These are phyloP conservation scores for Augochlora pura DNA, from an alignment of 1,140 invertebrate genomes.

Conservation along the genomic window DNA sequence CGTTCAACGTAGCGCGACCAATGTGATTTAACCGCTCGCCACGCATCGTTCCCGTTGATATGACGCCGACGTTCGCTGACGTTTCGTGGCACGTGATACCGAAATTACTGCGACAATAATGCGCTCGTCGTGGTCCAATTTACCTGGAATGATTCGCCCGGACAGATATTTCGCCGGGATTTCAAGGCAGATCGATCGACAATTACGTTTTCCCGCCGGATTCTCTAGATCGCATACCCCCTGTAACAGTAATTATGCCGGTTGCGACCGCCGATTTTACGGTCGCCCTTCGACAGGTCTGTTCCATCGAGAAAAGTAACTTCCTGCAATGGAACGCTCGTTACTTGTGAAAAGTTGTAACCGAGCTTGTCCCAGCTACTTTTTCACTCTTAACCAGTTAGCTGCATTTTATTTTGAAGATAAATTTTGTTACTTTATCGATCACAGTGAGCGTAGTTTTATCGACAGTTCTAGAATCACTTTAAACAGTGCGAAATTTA, in stretches of 20 bases:
- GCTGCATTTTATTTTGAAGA: too few species aligned
- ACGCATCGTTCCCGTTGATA: slow-evolving; percentile 50
- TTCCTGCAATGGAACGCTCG: too few species aligned
- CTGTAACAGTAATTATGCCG: too few species aligned
- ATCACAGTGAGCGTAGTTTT: too few species aligned
- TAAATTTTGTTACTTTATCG: too few species aligned
- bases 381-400: too few species aligned
- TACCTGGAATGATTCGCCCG: slow-evolving; percentile 32
- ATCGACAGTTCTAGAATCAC: too few species aligned
- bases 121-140: slow-evolving; percentile 32
- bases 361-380: too few species aligned
- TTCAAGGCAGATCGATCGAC: slow-evolving; percentile 23
- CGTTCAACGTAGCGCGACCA: slow-evolving; percentile 50
- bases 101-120: slow-evolving; percentile 47
- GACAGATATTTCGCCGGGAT: slow-evolving; percentile 27
- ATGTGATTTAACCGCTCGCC: slow-evolving; percentile 60
- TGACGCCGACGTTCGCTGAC: slow-evolving; percentile 59
- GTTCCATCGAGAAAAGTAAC: too few species aligned
- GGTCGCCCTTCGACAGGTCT: not conserved
- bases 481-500: too few species aligned
- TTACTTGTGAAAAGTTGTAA: too few species aligned
- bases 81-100: slow-evolving; percentile 48
- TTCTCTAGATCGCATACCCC: not conserved
- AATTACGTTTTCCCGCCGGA: slow-evolving; percentile 11
- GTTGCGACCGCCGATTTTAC: too few species aligned